Evolutionary conservation across 2,888 invertebrate species (phyloP).

Genomic region (Vandiemenella viatica): DNA sequence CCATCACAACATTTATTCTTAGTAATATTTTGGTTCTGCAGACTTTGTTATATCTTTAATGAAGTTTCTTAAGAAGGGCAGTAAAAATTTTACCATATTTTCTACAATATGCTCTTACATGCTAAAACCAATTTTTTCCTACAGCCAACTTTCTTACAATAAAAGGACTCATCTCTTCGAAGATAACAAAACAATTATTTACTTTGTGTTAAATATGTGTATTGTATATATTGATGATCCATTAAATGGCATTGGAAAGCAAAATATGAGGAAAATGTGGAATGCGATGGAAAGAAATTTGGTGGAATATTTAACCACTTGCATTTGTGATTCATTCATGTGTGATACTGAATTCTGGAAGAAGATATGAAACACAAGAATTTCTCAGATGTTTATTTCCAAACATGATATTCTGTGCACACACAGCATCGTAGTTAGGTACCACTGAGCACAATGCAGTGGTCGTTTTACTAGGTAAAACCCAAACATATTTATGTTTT

Average conservation of each 20-base stretch:
- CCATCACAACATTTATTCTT: too few relatives aligned
- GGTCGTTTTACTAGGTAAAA: background rate
- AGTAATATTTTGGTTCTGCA: too few relatives aligned
- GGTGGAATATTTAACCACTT: too few relatives aligned
- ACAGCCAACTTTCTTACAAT: conserved; percentile 9
- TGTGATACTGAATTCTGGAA: conserved; percentile 5
- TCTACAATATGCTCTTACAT: background rate
- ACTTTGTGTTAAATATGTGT: conserved; percentile 7
- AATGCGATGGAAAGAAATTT: conserved; percentile 4
- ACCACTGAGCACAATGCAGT: conserved; percentile 24
- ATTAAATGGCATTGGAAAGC: conserved; percentile 1
- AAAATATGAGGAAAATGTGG: conserved; percentile 4
- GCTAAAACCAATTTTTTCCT: conserved; percentile 11
- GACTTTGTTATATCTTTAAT: too few relatives aligned
- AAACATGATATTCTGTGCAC: background rate
- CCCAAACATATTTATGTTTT: conserved; percentile 4
- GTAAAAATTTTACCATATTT: too few relatives aligned
- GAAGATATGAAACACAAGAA: conserved; percentile 3
- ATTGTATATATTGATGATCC: conserved; percentile 5
- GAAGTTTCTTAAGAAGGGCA: too few relatives aligned
- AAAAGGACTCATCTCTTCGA: conserved; percentile 7
- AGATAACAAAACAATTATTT: conserved; percentile 7
- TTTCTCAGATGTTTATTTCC: background rate
- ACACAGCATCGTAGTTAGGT: conserved; percentile 10
- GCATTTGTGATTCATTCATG: too few relatives aligned